Percentiles rank a stretch among this genome's conserved stretches.
Evolutionary conservation across 2,888 invertebrate genomes (phyloP).

Genomic region (Dermolepida albohirtum): DNA sequence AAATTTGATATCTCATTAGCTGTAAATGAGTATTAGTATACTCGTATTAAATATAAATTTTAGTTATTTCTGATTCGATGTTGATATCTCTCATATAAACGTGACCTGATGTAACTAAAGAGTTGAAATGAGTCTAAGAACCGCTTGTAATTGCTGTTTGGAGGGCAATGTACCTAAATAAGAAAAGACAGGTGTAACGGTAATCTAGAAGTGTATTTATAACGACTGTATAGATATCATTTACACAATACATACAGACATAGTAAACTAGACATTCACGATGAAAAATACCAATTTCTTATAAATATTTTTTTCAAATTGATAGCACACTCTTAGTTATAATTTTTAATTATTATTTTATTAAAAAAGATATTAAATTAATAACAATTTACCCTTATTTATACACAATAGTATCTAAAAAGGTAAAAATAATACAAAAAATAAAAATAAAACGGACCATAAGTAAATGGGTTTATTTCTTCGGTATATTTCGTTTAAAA

Average conservation of each 20-base stretch:
- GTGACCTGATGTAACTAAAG: no score
- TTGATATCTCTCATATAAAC: no score
- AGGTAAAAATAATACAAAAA: background rate
- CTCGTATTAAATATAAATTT: no score
- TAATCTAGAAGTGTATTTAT: conserved; percentile 43
- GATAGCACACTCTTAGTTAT: conserved; percentile 18
- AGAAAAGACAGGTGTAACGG: conserved; percentile 14
- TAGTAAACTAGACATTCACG: conserved; percentile 39
- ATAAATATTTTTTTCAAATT: conserved; percentile 20
- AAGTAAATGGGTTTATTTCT: background rate
- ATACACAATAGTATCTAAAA: background rate
- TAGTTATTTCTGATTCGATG: no score
- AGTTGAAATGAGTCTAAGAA: no score
- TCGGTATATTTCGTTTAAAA: background rate
- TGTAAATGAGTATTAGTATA: no score
- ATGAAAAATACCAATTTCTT: conserved; percentile 34
- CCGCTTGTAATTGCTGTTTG: no score
- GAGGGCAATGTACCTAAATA: background rate
- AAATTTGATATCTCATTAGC: no score
- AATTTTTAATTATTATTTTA: conserved; percentile 12
- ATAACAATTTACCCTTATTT: conserved; percentile 13
- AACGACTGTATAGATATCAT: conserved; percentile 42
- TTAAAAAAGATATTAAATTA: conserved; percentile 5
- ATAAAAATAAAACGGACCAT: no score
- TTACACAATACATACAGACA: conserved; percentile 50